Conservation (phyloP, 2,888 invertebrate genomes). For the Oscheius sp. region DNA sequence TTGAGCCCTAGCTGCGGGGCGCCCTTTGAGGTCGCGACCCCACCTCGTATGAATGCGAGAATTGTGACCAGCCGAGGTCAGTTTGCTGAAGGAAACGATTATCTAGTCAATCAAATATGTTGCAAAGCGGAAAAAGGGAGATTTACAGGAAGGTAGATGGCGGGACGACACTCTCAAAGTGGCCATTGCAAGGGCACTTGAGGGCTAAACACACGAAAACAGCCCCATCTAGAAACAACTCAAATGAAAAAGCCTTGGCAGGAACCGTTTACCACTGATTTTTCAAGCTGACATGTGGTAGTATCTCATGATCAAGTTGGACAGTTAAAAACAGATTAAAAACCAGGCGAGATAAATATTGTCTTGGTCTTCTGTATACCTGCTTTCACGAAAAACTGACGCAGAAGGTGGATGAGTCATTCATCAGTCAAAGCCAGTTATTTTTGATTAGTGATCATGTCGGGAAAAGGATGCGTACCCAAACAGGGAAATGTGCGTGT, state of each 20-base stretch:
- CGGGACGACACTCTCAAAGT: constrained; percentile 25
- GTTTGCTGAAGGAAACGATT: background rate
- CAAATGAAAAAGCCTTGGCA: background rate
- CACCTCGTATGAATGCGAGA: constrained; percentile 20
- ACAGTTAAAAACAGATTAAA: background rate
- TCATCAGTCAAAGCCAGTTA: too few relatives aligned
- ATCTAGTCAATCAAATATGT: background rate
- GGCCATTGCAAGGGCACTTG: constrained; percentile 31
- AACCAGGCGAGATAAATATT: background rate
- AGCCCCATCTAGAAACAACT: constrained; percentile 25
- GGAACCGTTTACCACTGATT: too few relatives aligned
- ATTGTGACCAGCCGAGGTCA: constrained; percentile 1
- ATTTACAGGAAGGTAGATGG: constrained; percentile 24
- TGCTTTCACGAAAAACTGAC: background rate
- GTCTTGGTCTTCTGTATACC: background rate
- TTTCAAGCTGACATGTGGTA: too few relatives aligned
- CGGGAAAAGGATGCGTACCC: too few relatives aligned
- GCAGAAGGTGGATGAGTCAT: too few relatives aligned
- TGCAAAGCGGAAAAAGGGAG: background rate
- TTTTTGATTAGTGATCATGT: too few relatives aligned
- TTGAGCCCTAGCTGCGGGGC: constrained; percentile 18
- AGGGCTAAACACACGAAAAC: constrained; percentile 32
- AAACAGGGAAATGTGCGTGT: too few relatives aligned
- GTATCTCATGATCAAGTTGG: background rate
- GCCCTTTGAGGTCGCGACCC: constrained; percentile 20